phyloP scores from a whole-genome alignment of 1,140 invertebrate genomes.

The Drosophila oshimai region DNA sequence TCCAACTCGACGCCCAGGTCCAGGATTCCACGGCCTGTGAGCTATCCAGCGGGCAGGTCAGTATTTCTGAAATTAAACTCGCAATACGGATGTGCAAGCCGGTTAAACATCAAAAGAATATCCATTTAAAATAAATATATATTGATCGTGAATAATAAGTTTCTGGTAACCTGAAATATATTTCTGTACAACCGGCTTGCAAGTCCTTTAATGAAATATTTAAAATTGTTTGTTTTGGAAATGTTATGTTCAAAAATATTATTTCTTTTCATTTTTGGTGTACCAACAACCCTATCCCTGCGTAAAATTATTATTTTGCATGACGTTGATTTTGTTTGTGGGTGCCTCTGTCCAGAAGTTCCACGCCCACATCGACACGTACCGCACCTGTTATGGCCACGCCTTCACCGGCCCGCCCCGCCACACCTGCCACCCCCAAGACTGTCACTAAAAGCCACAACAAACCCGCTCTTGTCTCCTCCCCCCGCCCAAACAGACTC shows the following conservation, averaged over 20 bases:
- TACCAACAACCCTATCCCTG: neutral
- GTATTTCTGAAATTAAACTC: neutral
- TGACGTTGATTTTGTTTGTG: constrained; percentile 30
- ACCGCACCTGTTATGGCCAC: constrained; percentile 7
- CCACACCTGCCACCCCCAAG: constrained; percentile 39
- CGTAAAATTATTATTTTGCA: constrained; percentile 53
- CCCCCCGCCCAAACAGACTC: constrained; percentile 70
- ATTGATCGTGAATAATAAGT: too few relatives aligned
- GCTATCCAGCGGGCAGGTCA: constrained; percentile 84
- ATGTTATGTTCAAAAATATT: constrained; percentile 36
- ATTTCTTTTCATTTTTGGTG: constrained; percentile 45
- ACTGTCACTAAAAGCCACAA: constrained; percentile 61
- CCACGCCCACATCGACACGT: constrained; percentile 42
- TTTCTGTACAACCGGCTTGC: too few relatives aligned
- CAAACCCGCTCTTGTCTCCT: constrained; percentile 57
- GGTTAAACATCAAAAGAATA: neutral
- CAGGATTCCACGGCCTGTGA: constrained; percentile 88
- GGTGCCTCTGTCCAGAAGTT: constrained; percentile 39
- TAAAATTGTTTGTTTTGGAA: constrained; percentile 34
- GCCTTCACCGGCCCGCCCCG: constrained; percentile 23
- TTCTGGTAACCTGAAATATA: too few relatives aligned
- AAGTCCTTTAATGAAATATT: neutral
- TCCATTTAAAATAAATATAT: too few relatives aligned
- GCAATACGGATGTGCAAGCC: neutral
- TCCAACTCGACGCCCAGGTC: constrained; percentile 84